Conservation (phyloP, 1,140 invertebrate genomes). For the Magallana ariakensis region DNA sequence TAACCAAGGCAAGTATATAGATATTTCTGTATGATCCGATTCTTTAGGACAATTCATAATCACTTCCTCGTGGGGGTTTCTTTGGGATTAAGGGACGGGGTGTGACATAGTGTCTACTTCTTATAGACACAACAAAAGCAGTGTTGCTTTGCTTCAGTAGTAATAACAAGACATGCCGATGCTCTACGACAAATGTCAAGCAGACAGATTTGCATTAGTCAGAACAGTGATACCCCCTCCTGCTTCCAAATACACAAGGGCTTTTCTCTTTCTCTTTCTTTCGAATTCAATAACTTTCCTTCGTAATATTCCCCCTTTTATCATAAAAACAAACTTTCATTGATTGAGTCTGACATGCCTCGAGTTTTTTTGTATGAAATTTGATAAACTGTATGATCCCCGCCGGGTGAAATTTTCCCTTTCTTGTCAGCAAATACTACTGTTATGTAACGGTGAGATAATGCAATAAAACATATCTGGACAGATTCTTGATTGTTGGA, state of each 20-base stretch:
- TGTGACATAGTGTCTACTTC: no score
- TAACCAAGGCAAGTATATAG: no score
- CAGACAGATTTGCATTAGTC: no score
- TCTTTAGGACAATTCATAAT: no score
- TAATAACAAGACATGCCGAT: no score
- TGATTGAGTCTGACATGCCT: not conserved
- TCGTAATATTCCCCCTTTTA: not conserved
- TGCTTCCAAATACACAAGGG: not conserved
- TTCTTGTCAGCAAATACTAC: not conserved
- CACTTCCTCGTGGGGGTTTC: no score
- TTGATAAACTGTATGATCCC: constrained; percentile 17
- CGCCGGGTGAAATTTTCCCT: not conserved
- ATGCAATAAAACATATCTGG: constrained; percentile 28
- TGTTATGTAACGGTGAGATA: constrained; percentile 22
- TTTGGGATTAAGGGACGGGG: no score
- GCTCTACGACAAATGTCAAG: no score
- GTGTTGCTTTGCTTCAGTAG: no score
- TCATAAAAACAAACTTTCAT: no score
- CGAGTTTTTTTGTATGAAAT: constrained; percentile 1
- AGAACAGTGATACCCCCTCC: not conserved
- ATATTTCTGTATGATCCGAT: no score
- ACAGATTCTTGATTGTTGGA: not conserved
- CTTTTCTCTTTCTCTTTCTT: not conserved
- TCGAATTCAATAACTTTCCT: not conserved
- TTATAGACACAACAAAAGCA: no score